phyloP scores from a whole-genome alignment of 1,140 invertebrate species.

The Brachionus sp. region DNA sequence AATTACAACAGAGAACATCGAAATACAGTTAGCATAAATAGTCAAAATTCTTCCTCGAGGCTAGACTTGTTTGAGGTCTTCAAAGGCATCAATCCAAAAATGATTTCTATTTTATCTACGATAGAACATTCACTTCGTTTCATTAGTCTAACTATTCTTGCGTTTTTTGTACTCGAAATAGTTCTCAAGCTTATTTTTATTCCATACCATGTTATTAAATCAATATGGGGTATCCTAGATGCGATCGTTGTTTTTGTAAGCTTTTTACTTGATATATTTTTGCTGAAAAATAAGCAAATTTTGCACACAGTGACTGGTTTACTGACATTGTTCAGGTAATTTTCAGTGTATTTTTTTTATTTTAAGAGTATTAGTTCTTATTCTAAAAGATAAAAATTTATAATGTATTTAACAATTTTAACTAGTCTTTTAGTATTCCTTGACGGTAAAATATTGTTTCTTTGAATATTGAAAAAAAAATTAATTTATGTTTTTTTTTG shows the following conservation, averaged over 20 bases:
- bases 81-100: neutral
- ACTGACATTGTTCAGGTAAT: conserved; percentile 11
- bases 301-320: conserved; percentile 12
- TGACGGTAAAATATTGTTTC: too few species aligned
- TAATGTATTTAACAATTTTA: too few species aligned
- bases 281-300: conserved; percentile 23
- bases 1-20: neutral
- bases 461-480: too few species aligned
- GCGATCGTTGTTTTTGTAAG: conserved; percentile 31
- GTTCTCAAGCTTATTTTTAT: conserved; percentile 6
- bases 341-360: too few species aligned
- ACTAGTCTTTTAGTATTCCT: too few species aligned
- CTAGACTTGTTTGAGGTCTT: neutral
- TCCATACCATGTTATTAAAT: neutral
- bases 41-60: neutral
- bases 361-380: neutral
- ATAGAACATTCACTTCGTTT: neutral
- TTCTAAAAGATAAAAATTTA: too few species aligned
- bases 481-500: too few species aligned
- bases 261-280: neutral
- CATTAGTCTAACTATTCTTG: neutral
- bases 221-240: neutral
- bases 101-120: neutral
- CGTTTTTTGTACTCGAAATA: conserved; percentile 24
- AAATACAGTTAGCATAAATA: neutral